Evolutionary conservation across 2,888 invertebrate genomes (phyloP), one percentile per base, ranked within the genome.

Genomic region (Mellilla xanthometata): DNA sequence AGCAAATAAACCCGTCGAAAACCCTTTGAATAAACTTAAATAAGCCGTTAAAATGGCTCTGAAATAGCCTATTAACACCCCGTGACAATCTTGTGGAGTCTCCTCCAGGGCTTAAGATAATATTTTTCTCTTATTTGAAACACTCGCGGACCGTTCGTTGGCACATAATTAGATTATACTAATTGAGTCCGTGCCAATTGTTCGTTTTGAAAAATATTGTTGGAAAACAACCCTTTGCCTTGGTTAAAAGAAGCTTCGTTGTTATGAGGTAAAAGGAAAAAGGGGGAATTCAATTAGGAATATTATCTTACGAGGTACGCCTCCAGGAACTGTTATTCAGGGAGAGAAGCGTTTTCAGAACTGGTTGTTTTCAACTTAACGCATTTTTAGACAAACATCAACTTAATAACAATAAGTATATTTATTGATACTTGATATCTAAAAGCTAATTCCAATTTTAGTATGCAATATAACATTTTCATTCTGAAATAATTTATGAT

Each of bases 51-150:
- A 81, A 85, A 78, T 77, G 76, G 33, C 72, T 65, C 68, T 67
- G 66, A 74, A 78, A 81, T 79, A 74, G 83, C 73, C 81, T 81
- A 81, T 85, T 84, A 85, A 77, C 79, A 76, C 77, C 70, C 72
- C 58, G 67, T 73, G 81, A 82, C 80, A 81, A 76, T 80, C 79
- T 80, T 78, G 75, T 73, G 68, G 70, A 71, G 72, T 59, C 72
- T 72, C 59, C 66, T 73, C 62, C 54, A 39, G 59, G 57, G 67
- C 65, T 67, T 80, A 80, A 71, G 75, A 79, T 77, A 81, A 83
- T 84, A 84, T 81, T 84, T 79, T 81, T 76, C 79, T 81, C 80
- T 82, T 84, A 85, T 82, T 81, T 76, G 68, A 66, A 76, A 70
- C 72, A 68, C 70, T 63, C 66, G 61, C 63, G 59, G 57, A 58